Conservation (phyloP, 2,113 vertebrate species). For the Ictalurus furcatus region DNA sequence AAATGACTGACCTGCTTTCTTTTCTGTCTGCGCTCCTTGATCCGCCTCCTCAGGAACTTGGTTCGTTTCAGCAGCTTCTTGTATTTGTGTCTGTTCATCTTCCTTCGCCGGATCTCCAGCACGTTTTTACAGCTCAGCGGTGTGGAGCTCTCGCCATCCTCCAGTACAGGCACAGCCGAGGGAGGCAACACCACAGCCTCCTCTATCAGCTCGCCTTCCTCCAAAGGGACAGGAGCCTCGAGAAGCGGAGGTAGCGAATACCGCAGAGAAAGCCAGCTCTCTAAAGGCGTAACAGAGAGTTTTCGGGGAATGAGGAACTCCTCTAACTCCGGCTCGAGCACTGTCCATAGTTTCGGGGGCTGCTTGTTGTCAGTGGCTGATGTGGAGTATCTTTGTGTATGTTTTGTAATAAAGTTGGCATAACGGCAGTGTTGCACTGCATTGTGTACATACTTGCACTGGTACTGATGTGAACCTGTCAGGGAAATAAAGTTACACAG, state of each 20-base stretch:
- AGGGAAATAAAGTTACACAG: background rate
- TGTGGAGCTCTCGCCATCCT: slow-evolving; percentile 54
- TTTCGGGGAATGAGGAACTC: slow-evolving; percentile 87
- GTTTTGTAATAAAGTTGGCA: slow-evolving; percentile 42
- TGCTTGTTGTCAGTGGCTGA: slow-evolving; percentile 68
- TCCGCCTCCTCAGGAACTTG: slow-evolving; percentile 77
- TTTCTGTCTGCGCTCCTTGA: slow-evolving; percentile 75
- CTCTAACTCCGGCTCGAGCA: slow-evolving; percentile 81
- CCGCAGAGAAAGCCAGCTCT: slow-evolving; percentile 86
- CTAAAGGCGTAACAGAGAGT: slow-evolving; percentile 87
- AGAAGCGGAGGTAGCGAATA: slow-evolving; percentile 77
- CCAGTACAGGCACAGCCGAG: slow-evolving; percentile 38
- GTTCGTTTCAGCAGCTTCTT: slow-evolving; percentile 86
- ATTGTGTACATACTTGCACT: slow-evolving; percentile 53
- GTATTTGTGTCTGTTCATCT: slow-evolving; percentile 92
- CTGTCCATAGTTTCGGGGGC: slow-evolving; percentile 69
- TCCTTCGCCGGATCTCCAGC: slow-evolving; percentile 86
- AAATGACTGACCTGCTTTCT: slow-evolving; percentile 73
- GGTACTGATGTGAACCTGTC: slow-evolving; percentile 61
- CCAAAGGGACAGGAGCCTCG: slow-evolving; percentile 56
- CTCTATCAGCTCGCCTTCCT: slow-evolving; percentile 55
- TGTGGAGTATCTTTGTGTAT: slow-evolving; percentile 64
- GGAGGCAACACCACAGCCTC: slow-evolving; percentile 67
- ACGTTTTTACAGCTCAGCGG: slow-evolving; percentile 82
- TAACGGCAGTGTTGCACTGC: slow-evolving; percentile 37